Evolutionary conservation across 2,888 invertebrate species (phyloP), one percentile per base, ranked within the genome.

Genomic region (Tetranychus piercei): DNA sequence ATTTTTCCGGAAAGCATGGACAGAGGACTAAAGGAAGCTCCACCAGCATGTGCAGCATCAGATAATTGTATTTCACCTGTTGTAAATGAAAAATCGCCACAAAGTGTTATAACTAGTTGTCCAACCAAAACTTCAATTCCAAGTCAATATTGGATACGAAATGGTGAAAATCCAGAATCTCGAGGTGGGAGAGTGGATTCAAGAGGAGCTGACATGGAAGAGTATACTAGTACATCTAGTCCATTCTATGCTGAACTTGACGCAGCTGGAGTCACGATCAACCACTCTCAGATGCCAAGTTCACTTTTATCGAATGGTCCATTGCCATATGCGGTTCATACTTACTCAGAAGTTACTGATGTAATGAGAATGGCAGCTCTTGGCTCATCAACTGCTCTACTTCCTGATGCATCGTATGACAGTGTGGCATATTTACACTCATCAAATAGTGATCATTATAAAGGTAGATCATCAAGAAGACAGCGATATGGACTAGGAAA

Each of bases 191-290:
- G 9, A 2, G 2, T 1, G 2, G 73, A 74, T 44, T 20, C 75
- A 6, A 73, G 73, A 55, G 65, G 70, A 8, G 69, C 71, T 15
- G 76, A 76, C 20, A 67, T 71, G 20, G 74, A 74, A 18, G 76
- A 76, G 23, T 75, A 76, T 34, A 75, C 73, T 71, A 23, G 77
- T 69, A 77, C 76, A n/a, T 75, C 75, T 15, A 77, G 77, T 70
- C 76, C 77, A 1, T 76, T 77, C 3, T 77, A 77, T 22, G 77
- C 77, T 45, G 77, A 77, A 76, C 34, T 76, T 11, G 76, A 76
- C 66, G 71, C 75, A 6, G 43, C 73, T 23, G 75, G 74, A 64
- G 65, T 67, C 0, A 64, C 45, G 5, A 67, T 74, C 20, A 74
- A 9, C 64, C 73, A 18, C 70, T 72, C 20, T 55, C 76, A 65